These are phyloP conservation scores for Troides helena DNA, from an alignment of 2,888 invertebrate species.

Conservation along the genomic window DNA sequence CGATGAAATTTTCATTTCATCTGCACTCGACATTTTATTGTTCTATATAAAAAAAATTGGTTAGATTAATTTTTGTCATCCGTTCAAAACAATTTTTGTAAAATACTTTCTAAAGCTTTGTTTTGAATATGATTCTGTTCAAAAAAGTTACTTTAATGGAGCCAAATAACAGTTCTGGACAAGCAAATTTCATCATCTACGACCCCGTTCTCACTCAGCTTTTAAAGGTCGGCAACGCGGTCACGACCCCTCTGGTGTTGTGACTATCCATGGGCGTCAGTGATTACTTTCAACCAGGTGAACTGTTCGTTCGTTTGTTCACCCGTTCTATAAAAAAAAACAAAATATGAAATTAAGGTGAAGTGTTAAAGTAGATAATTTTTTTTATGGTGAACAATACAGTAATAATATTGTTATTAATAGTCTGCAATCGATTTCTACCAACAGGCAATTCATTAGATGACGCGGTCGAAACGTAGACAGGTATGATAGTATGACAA, in stretches of 20 bases:
- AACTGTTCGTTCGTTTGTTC: no score
- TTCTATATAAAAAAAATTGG: slow-evolving; percentile 32
- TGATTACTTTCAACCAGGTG: no score
- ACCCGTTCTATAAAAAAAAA: no score
- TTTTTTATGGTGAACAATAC: no score
- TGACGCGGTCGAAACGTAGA: slow-evolving; percentile 37
- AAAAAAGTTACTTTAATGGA: not conserved
- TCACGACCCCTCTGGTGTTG: no score
- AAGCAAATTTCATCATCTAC: not conserved
- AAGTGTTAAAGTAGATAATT: no score
- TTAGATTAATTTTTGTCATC: slow-evolving; percentile 13
- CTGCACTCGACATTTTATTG: slow-evolving; percentile 39
- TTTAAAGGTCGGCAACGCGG: no score
- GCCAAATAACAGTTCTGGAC: not conserved
- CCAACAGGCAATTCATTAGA: slow-evolving; percentile 42
- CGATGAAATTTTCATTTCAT: slow-evolving; percentile 47
- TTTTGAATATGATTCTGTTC: not conserved
- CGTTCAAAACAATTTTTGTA: slow-evolving; percentile 7
- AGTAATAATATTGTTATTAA: slow-evolving; percentile 1
- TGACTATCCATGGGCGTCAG: no score
- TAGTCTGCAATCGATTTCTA: slow-evolving; percentile 30
- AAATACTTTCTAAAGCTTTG: not conserved
- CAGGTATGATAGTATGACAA: slow-evolving; percentile 44
- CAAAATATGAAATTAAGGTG: no score
- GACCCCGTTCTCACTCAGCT: no score